phyloP scores from a whole-genome alignment of 2,888 invertebrate genomes.

The Tenthredo livida region DNA sequence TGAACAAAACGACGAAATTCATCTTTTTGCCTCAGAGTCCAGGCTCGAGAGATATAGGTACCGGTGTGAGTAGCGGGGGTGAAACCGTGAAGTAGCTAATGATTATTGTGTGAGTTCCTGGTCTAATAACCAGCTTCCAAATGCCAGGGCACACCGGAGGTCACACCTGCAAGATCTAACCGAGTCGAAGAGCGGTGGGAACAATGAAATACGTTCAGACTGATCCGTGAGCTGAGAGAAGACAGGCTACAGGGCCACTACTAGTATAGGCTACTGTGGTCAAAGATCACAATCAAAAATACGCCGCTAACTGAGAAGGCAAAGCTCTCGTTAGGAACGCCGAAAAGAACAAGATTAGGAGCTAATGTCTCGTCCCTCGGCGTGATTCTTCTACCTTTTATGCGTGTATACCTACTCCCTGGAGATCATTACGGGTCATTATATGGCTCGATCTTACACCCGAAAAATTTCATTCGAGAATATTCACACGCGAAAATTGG shows the following conservation, averaged over 20 bases:
- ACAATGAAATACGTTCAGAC: conserved; percentile 5
- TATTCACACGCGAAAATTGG: not conserved
- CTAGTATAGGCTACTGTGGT: conserved; percentile 36
- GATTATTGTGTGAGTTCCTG: conserved; percentile 37
- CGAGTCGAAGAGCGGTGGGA: conserved; percentile 30
- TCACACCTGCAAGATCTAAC: conserved; percentile 36
- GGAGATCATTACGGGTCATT: conserved; percentile 12
- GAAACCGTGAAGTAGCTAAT: conserved; percentile 42
- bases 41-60: not conserved
- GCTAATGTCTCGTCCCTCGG: conserved; percentile 34
- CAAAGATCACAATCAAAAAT: conserved; percentile 36
- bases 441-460: not conserved
- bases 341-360: conserved; percentile 32
- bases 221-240: conserved; percentile 7
- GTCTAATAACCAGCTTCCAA: conserved; percentile 48
- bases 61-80: not conserved
- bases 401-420: not conserved
- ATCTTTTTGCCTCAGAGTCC: not conserved
- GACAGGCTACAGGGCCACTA: conserved; percentile 17
- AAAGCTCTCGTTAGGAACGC: conserved; percentile 29
- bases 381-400: conserved; percentile 32
- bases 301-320: conserved; percentile 33
- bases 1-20: not conserved
- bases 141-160: conserved; percentile 12
- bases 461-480: not conserved